A percentile compares a stretch with the other conserved stretches of the same genome.
Conservation (phyloP, 2,888 invertebrate genomes). For the Diaperis boleti region DNA sequence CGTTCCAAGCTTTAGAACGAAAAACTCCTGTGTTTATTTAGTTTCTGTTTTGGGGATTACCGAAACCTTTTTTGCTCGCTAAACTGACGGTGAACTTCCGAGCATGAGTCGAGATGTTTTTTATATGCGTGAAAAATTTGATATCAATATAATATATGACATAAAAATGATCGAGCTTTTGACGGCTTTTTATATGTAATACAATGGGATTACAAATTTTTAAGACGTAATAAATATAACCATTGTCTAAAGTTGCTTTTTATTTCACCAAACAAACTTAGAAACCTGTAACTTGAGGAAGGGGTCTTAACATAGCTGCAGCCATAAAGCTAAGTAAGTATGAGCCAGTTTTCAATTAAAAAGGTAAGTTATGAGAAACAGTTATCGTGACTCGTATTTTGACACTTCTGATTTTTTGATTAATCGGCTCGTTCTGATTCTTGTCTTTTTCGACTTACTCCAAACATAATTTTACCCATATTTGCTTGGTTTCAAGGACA, state of each 20-base stretch:
- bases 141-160: conserved; percentile 65
- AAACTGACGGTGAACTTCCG: conserved; percentile 45
- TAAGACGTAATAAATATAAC: conserved; percentile 67
- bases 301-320: too few species aligned
- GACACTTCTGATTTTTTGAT: too few species aligned
- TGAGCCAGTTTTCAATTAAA: too few species aligned
- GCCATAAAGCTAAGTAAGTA: too few species aligned
- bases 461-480: too few species aligned
- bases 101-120: conserved; percentile 62
- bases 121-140: conserved; percentile 66
- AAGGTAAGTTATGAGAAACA: too few species aligned
- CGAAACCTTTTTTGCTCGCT: conserved; percentile 29
- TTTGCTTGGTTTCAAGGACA: too few species aligned
- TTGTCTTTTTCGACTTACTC: too few species aligned
- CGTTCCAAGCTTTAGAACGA: conserved; percentile 48
- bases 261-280: too few species aligned
- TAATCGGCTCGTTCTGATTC: too few species aligned
- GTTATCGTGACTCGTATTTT: too few species aligned
- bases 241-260: conserved; percentile 62
- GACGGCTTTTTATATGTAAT: conserved; percentile 68
- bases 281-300: too few species aligned
- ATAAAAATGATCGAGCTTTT: conserved; percentile 67
- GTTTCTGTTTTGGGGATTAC: background rate
- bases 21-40: conserved; percentile 45
- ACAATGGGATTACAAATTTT: conserved; percentile 67